Conservation (phyloP, 2,797 vertebrate genomes). For the Scolopax rusticola region DNA sequence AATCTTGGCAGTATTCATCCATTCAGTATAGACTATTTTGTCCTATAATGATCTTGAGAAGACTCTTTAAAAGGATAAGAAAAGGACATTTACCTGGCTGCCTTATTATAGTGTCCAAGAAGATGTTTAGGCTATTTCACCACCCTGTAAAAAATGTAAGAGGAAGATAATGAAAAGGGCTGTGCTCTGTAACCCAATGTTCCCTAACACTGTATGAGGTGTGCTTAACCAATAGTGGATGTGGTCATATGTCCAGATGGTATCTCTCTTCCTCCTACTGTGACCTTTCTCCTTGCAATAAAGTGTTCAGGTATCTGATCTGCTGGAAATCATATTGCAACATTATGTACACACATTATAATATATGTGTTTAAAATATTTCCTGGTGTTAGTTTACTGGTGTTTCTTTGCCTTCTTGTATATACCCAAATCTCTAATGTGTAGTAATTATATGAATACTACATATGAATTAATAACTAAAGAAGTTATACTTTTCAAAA, state of each 20-base stretch:
- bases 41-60: not conserved
- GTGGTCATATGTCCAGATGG: not conserved
- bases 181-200: not conserved
- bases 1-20: not conserved
- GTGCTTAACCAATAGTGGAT: not conserved
- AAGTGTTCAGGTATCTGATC: not conserved
- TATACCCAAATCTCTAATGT: not conserved
- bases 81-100: not conserved
- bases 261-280: not conserved
- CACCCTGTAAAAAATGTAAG: not conserved
- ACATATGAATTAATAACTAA: too few relatives aligned
- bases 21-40: not conserved
- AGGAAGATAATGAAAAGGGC: not conserved
- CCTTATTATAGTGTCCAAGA: not conserved
- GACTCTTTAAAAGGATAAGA: not conserved
- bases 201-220: not conserved
- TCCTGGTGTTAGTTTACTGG: not conserved
- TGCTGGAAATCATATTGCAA: not conserved
- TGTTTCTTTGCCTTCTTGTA: not conserved
- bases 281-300: not conserved
- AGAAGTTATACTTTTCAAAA: not conserved
- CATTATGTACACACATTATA: not conserved
- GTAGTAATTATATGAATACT: not conserved
- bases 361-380: not conserved
- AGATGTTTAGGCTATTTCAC: not conserved